A percentile compares a stretch with the other conserved stretches of the same genome.
phyloP scores from a whole-genome alignment of 92 coral and sea anemone genomes.

The Phenganax marumi region DNA sequence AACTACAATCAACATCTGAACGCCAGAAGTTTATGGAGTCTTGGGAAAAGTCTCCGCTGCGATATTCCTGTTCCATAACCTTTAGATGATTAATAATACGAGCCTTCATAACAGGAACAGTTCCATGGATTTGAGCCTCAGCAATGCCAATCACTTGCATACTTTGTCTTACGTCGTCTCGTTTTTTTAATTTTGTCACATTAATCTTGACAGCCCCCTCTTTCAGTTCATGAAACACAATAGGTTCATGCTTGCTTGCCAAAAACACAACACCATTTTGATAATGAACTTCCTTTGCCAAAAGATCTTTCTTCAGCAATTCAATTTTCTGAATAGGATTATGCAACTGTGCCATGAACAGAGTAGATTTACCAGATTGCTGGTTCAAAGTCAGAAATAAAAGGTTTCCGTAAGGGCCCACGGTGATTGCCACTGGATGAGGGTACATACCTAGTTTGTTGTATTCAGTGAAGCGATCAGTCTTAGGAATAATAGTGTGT shows the following conservation, averaged over 20 bases:
- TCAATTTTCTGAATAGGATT: constrained; percentile 39
- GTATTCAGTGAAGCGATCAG: constrained; percentile 53
- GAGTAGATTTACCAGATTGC: constrained; percentile 25
- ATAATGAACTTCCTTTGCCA: constrained; percentile 28
- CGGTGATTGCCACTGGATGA: constrained; percentile 59
- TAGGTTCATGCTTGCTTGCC: constrained; percentile 13
- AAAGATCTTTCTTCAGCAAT: constrained; percentile 14
- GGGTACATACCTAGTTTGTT: constrained; percentile 68
- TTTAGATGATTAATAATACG: constrained; percentile 41
- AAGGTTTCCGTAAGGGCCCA: constrained; percentile 50
- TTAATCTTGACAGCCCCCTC: constrained; percentile 47
- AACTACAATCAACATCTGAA: constrained; percentile 33
- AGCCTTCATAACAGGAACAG: constrained; percentile 51
- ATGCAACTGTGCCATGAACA: constrained; percentile 43
- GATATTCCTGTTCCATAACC: constrained; percentile 38
- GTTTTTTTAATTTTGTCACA: constrained; percentile 41
- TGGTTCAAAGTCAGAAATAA: constrained; percentile 34
- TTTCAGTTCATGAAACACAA: constrained; percentile 40
- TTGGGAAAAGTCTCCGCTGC: constrained; percentile 34
- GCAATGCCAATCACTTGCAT: constrained; percentile 30
- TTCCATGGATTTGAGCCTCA: constrained; percentile 34
- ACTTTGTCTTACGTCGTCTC: constrained; percentile 42
- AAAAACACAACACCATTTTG: constrained; percentile 21
- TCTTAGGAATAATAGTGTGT: constrained; percentile 67
- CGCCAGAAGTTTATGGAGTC: constrained; percentile 50